These are phyloP conservation scores for Melanogrammus aeglefinus DNA, from an alignment of 2,797 vertebrate genomes.

Conservation along the genomic window DNA sequence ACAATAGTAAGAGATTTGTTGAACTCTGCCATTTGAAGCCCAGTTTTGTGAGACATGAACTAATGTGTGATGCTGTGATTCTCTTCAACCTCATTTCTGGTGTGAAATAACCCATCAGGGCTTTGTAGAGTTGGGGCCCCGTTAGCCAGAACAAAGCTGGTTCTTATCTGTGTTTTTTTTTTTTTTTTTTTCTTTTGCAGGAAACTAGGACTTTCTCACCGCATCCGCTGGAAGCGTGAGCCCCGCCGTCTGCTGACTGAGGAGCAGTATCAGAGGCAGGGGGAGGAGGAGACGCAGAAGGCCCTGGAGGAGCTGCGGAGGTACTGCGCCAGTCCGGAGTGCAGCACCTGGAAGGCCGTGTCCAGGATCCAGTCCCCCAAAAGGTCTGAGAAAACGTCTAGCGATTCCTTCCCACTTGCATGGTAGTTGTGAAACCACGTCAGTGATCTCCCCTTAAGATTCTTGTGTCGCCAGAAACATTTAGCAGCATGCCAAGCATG, in stretches of 20 bases:
- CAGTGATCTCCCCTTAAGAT: neutral
- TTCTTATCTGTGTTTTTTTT: neutral
- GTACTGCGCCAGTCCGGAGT: constrained; percentile 85
- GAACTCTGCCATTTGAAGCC: neutral
- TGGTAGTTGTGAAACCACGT: neutral
- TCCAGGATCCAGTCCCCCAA: constrained; percentile 90
- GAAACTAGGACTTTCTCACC: constrained; percentile 60
- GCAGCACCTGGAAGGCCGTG: constrained; percentile 84
- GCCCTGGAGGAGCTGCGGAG: constrained; percentile 85
- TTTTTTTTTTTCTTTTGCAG: constrained; percentile 57
- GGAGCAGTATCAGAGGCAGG: constrained; percentile 87
- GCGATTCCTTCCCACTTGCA: neutral
- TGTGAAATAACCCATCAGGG: neutral
- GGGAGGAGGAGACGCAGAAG: constrained; percentile 82
- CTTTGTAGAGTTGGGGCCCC: neutral
- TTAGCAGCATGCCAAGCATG: no score
- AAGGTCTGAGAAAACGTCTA: constrained; percentile 71
- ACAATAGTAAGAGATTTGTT: neutral
- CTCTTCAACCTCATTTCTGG: neutral
- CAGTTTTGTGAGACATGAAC: neutral
- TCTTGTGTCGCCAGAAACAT: neutral
- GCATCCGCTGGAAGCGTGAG: constrained; percentile 62
- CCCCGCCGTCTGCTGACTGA: constrained; percentile 85
- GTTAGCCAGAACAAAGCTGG: neutral
- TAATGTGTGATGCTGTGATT: neutral